Evolutionary conservation across 2,888 invertebrate genomes (phyloP).

Genomic region (Cordylochernes scorpioides): DNA sequence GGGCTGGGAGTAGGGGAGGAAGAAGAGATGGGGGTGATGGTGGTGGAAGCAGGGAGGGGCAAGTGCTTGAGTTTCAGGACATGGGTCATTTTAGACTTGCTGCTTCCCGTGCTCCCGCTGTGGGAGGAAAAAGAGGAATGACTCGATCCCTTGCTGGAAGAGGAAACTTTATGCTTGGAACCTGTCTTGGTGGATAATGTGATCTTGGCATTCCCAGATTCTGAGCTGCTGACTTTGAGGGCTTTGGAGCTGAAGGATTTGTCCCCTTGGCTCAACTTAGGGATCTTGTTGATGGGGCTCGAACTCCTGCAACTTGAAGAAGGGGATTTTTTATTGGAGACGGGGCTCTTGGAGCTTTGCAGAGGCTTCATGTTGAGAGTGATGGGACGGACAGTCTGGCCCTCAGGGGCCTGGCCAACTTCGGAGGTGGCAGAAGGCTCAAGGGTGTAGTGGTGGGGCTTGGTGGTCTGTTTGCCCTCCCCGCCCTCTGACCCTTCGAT

Average conservation of each 20-base stretch:
- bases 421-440: conserved; percentile 11
- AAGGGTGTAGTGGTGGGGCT: conserved; percentile 7
- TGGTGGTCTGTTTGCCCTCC: conserved; percentile 9
- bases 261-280: conserved; percentile 5
- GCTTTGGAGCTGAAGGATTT: conserved; percentile 7
- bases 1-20: conserved; percentile 3
- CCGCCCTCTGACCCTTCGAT: conserved; percentile 14
- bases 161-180: conserved; percentile 12
- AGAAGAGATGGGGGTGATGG: conserved; percentile 8
- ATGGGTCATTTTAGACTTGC: conserved; percentile 9
- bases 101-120: conserved; percentile 6
- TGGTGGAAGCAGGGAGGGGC: conserved; percentile 10
- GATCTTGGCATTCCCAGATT: conserved; percentile 6
- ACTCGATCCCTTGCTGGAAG: conserved; percentile 2
- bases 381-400: conserved; percentile 7
- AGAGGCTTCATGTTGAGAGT: conserved; percentile 11
- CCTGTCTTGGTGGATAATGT: conserved; percentile 10
- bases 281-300: conserved; percentile 7
- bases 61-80: conserved; percentile 13
- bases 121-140: conserved; percentile 3
- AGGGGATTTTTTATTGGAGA: conserved; percentile 6
- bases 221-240: conserved; percentile 8
- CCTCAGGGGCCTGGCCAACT: conserved; percentile 7
- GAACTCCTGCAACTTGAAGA: conserved; percentile 5
- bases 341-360: conserved; percentile 9